Base-by-base conservation (phyloP, 2,797 vertebrate genomes). In the Urocyon cinereoargenteus region DNA sequence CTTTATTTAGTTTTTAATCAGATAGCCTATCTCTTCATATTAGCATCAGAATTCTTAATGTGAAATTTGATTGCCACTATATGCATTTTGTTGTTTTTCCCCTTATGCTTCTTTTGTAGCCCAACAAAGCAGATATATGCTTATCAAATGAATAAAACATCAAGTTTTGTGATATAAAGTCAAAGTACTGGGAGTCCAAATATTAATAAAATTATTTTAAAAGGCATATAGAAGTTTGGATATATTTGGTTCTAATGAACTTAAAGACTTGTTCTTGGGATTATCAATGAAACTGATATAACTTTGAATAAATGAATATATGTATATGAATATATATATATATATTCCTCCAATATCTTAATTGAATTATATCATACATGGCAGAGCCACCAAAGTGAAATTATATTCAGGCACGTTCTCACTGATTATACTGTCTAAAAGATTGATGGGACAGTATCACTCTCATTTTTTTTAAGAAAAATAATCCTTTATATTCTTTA, bases 361-460 rank as follows among this genome's bases (percentile, higher is more conserved):
- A 98, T 98, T 98, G 98, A 98, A 92, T 98, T 98, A 98, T 98
- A 97, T 87, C 79, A 91, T 97, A 98, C 45, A 2, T 40, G 31
- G 3, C 96, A 78, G n/a, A 97, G 84, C 62, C 98, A 98, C 98
- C 98, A 97, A 95, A 98, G 98, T 97, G 89, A 95, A 98, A 98
- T 98, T 98, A 98, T 45, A 97, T 68, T 94, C 97, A 98, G 91
- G 93, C 96, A 97, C 98, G 98, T 96, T 97, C 82, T 96, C 98
- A 97, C 97, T 98, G 98, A 98, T 98, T 98, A 94, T 98, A 97
- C 97, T 98, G 95, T 98, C 97, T 84, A 97, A 97, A 97, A 98
- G 86, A 97, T 94, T 98, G 95, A 98, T 97, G 92, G 94, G 94
- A 79, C 97, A 95, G 97, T 98, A 97, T 95, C 97, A 94, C 75